Evolutionary conservation across 2,113 vertebrate species (phyloP), one percentile per base, ranked within the genome.

Genomic region (Petrocephalus zakoni): DNA sequence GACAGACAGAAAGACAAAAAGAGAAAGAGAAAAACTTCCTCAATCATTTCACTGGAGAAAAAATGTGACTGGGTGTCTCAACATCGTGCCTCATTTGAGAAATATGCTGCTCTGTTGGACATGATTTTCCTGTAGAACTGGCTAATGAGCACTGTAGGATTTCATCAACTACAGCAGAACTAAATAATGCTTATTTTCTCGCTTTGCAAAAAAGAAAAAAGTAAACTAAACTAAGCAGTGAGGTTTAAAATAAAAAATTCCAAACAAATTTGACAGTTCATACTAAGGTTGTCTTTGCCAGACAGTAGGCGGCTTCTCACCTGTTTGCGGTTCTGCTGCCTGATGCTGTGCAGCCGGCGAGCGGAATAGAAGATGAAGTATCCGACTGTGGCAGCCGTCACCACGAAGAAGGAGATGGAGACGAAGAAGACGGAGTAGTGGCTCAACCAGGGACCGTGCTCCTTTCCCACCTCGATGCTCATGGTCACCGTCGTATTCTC

Each of bases 311-410:
- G 52, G 5, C 34, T n/a, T 49, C 58, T 89, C 46, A 97, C 97
- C 96, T 96, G 95, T 81, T 93, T 96, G 88, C 92, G 94, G 91
- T 94, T 96, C 93, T 95, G 96, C 87, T 94, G 94, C 87, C 96
- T 95, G 56, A 96, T 92, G 0, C 93, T 87, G 86, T 95, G 94
- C 84, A 97, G 92, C 87, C 97, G 95, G 90, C 95, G 93, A 55
- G 96, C 96, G 34, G 96, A 97, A 91, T 97, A 97, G 90, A 96
- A 97, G 91, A 97, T 96, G 84, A 97, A 97, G 91, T 97, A 97
- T 34, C 96, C 95, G 56, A 97, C 94, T 0, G 97, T 96, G 89
- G 95, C 96, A 5, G 96, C 96, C 0, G 96, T 97, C 89, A 97
- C 96, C 37, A 97, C 94, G 56, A 97, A 97, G 92, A 97, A 97